Conservation (phyloP, 2,888 invertebrate genomes). For the Priapulus caudatus region DNA sequence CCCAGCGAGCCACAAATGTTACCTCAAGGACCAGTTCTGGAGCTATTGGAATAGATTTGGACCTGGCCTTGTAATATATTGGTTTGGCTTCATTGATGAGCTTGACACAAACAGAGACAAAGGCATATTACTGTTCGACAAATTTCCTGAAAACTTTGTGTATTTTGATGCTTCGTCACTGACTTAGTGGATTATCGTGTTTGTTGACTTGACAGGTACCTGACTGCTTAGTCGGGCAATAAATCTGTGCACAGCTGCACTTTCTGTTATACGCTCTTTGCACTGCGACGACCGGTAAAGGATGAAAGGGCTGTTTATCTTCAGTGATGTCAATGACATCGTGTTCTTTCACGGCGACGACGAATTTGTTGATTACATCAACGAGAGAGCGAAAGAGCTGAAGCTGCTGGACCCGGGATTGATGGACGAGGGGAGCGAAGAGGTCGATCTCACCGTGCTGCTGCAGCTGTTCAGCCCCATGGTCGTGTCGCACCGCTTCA, state of each 20-base stretch:
- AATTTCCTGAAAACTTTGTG: slow-evolving; percentile 27
- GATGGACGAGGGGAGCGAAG: no score
- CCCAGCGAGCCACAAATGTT: slow-evolving; percentile 61
- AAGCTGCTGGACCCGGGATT: no score
- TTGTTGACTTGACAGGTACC: no score
- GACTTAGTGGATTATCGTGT: no score
- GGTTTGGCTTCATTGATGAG: slow-evolving; percentile 63
- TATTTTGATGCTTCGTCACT: no score
- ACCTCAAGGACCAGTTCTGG: slow-evolving; percentile 67
- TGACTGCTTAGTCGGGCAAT: no score
- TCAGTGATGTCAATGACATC: background rate
- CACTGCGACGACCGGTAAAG: no score
- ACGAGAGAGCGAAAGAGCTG: background rate
- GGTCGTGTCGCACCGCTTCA: background rate
- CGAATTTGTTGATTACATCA: background rate
- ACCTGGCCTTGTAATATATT: slow-evolving; percentile 83
- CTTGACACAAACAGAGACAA: slow-evolving; percentile 32
- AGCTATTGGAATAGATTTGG: slow-evolving; percentile 90
- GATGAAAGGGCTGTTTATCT: background rate
- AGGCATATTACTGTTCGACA: slow-evolving; percentile 33
- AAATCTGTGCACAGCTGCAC: slow-evolving; percentile 38
- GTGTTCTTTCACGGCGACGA: background rate
- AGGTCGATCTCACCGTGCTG: background rate
- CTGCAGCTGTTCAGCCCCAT: slow-evolving; percentile 1
- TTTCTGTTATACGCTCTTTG: slow-evolving; percentile 32